Percentiles rank a stretch among this genome's conserved stretches.
Evolutionary conservation across 92 coral and sea anemone genomes (phyloP).

Genomic region (Phenganax stokvisi): DNA sequence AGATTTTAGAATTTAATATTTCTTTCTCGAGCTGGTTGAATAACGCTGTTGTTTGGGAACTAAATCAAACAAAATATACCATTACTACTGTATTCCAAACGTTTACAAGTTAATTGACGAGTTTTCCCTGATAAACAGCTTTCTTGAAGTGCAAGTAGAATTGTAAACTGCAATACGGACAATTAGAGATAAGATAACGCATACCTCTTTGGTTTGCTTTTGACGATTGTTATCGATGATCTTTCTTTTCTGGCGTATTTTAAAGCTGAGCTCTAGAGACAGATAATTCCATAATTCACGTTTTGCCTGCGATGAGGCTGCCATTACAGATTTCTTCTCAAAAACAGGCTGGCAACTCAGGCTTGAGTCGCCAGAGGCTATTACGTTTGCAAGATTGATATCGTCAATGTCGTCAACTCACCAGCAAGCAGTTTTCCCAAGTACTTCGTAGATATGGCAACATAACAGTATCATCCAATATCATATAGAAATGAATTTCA

Average conservation of each 20-base stretch:
- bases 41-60: constrained; percentile 71
- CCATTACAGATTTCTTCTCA: no score
- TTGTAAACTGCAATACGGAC: neutral
- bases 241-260: constrained; percentile 4
- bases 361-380: no score
- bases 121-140: no score
- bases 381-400: no score
- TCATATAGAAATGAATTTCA: constrained; percentile 70
- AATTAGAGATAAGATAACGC: neutral
- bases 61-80: constrained; percentile 25
- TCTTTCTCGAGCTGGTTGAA: constrained; percentile 84
- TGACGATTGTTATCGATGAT: neutral
- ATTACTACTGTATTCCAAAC: no score
- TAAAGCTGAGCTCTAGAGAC: constrained; percentile 15
- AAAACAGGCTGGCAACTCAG: neutral
- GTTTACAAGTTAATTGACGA: no score
- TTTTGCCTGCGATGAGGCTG: neutral
- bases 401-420: constrained; percentile 38
- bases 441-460: constrained; percentile 75
- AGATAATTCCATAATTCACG: neutral
- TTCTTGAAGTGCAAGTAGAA: neutral
- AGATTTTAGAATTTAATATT: constrained; percentile 73
- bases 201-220: constrained; percentile 30
- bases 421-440: constrained; percentile 94
- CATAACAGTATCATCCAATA: constrained; percentile 77